Conservation (phyloP, 2,113 vertebrate species). For the Panthera uncia region DNA sequence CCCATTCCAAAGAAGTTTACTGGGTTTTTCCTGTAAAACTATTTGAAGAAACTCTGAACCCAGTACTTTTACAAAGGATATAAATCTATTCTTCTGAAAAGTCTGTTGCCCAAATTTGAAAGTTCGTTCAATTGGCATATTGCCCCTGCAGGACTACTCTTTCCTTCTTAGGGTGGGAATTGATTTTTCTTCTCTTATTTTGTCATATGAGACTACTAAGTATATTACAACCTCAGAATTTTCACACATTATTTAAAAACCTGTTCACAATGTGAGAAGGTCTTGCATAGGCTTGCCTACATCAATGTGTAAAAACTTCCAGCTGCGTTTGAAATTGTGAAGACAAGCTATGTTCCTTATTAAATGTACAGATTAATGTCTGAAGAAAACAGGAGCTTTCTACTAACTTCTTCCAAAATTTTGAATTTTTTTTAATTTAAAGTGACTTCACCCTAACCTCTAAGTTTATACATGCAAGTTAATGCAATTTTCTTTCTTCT, state of each 20-base stretch:
- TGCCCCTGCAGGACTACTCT: constrained; percentile 49
- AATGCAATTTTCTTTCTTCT: not conserved
- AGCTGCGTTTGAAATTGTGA: constrained; percentile 64
- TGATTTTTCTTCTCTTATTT: constrained; percentile 74
- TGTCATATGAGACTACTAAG: constrained; percentile 72
- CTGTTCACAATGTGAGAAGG: constrained; percentile 56
- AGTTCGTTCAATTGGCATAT: constrained; percentile 59
- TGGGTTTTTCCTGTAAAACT: constrained; percentile 51
- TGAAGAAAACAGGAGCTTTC: not conserved
- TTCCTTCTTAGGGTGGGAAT: constrained; percentile 70
- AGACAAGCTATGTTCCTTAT: constrained; percentile 55
- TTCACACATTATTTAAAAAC: constrained; percentile 77
- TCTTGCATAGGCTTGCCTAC: constrained; percentile 72
- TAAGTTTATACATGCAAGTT: not conserved
- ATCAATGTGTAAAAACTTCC: constrained; percentile 59
- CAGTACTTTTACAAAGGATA: constrained; percentile 31
- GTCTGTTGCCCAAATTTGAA: constrained; percentile 64
- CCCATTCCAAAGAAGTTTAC: not conserved
- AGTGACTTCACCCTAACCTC: not conserved
- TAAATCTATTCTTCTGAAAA: constrained; percentile 58
- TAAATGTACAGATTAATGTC: constrained; percentile 23
- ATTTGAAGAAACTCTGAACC: constrained; percentile 34
- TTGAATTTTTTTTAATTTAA: constrained; percentile 47
- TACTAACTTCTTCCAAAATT: not conserved
- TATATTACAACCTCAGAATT: constrained; percentile 59